Conservation (phyloP, 2,888 invertebrate species). For the Cataglyphis rosenhaueri region DNA sequence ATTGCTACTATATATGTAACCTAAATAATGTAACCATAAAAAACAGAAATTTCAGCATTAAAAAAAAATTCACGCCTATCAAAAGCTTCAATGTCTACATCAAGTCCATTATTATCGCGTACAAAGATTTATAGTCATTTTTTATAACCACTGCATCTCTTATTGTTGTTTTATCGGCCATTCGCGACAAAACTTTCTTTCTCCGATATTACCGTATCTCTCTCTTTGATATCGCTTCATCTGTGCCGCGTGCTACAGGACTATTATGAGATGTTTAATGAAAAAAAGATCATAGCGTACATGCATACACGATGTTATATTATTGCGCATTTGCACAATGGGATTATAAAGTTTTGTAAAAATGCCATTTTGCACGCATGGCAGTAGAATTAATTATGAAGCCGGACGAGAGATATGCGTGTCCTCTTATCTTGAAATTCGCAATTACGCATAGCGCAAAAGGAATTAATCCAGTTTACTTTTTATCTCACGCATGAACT, state of each 20-base stretch:
- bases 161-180: slow-evolving; percentile 8
- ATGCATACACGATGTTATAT: not conserved
- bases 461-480: slow-evolving; percentile 46
- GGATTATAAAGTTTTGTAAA: slow-evolving; percentile 41
- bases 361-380: slow-evolving; percentile 29
- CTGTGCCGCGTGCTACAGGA: slow-evolving; percentile 17
- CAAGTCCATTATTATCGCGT: not conserved
- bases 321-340: slow-evolving; percentile 28
- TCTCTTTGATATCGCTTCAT: slow-evolving; percentile 50
- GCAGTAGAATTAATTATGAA: slow-evolving; percentile 41
- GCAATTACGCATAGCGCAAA: slow-evolving; percentile 47
- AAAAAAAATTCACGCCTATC: not conserved
- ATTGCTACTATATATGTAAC: not conserved
- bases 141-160: slow-evolving; percentile 20
- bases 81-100: not conserved
- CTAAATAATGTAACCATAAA: not conserved
- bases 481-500: slow-evolving; percentile 44
- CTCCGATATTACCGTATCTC: slow-evolving; percentile 21
- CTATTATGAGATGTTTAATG: slow-evolving; percentile 62
- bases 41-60: not conserved
- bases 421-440: slow-evolving; percentile 45
- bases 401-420: not conserved
- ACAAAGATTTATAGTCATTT: slow-evolving; percentile 20
- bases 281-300: slow-evolving; percentile 49
- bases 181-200: slow-evolving; percentile 15